Conservation (phyloP, 2,888 invertebrate species). For the Brachylomia viminalis region DNA sequence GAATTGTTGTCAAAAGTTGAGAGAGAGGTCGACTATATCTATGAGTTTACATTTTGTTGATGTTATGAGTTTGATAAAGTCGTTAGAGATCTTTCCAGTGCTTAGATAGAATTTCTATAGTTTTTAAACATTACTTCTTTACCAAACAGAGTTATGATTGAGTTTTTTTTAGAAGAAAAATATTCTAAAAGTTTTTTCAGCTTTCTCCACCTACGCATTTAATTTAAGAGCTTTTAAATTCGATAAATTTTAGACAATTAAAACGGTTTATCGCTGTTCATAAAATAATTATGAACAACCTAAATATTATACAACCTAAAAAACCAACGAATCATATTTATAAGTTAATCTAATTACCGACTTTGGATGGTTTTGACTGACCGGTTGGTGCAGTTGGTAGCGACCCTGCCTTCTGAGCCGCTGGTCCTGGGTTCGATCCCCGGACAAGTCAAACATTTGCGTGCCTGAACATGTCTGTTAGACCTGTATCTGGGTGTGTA, state of each 20-base stretch:
- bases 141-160: conserved; percentile 15
- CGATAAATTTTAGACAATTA: background rate
- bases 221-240: background rate
- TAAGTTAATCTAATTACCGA: no score
- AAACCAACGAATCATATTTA: background rate
- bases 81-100: background rate
- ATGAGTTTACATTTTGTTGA: background rate
- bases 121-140: background rate
- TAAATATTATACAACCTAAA: no score
- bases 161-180: conserved; percentile 5
- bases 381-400: no score
- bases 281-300: background rate
- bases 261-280: background rate
- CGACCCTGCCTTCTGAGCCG: no score
- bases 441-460: no score
- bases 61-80: background rate
- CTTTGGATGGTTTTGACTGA: no score
- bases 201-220: background rate
- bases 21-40: background rate
- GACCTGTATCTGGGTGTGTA: no score
- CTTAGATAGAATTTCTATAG: background rate
- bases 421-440: no score
- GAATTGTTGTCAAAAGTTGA: no score
- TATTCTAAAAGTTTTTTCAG: background rate
- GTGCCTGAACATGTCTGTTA: no score